Evolutionary conservation across 92 coral and sea anemone genomes (phyloP).

Genomic region (Phenganax subtilis): DNA sequence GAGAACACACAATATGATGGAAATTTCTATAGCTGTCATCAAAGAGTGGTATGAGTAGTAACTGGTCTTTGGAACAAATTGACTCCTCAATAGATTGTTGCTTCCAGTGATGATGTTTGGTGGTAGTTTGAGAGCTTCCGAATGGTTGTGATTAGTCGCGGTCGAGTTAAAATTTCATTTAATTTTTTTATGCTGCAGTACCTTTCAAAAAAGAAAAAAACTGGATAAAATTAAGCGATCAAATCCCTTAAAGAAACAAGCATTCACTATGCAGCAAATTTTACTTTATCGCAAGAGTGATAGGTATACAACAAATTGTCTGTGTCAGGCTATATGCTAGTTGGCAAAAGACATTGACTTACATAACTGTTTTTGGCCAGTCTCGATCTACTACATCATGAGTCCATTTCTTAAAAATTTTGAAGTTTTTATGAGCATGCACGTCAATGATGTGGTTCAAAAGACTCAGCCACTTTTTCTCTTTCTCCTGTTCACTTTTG

Average conservation of each 20-base stretch:
- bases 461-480: conserved; percentile 36
- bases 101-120: conserved; percentile 45
- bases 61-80: conserved; percentile 36
- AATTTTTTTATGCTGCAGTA: conserved; percentile 44
- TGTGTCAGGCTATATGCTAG: not conserved
- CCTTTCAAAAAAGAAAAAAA: not conserved
- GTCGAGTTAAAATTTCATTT: conserved; percentile 36
- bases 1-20: not conserved
- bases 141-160: conserved; percentile 37
- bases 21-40: conserved; percentile 28
- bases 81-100: conserved; percentile 29
- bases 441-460: conserved; percentile 17
- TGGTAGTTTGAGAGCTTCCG: conserved; percentile 35
- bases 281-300: no score
- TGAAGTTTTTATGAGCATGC: conserved; percentile 10
- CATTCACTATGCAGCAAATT: no score
- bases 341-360: not conserved
- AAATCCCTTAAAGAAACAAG: not conserved
- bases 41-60: conserved; percentile 46
- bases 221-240: not conserved
- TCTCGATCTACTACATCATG: conserved; percentile 22
- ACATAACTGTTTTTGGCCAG: conserved; percentile 30
- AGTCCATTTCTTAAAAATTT: conserved; percentile 19
- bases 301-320: no score
- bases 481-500: conserved; percentile 22